phyloP scores from a whole-genome alignment of 2,888 invertebrate genomes.

The Brenthis daphne region DNA sequence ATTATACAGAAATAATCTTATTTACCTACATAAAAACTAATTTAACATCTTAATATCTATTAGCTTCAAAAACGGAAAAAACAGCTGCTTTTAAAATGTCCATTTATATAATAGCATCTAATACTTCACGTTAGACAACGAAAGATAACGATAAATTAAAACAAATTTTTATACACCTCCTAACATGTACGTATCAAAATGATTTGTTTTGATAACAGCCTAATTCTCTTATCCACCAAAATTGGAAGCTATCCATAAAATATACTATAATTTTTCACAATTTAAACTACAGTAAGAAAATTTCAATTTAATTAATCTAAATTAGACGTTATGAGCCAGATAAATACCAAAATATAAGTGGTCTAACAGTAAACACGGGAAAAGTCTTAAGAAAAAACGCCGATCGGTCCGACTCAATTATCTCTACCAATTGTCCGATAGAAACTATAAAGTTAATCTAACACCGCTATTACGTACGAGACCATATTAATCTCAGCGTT shows the following conservation, averaged over 20 bases:
- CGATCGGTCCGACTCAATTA: constrained; percentile 71
- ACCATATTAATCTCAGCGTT: constrained; percentile 80
- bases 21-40: no score
- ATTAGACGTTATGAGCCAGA: constrained; percentile 25
- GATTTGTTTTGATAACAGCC: constrained; percentile 10
- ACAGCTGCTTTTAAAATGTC: no score
- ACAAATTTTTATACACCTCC: background rate
- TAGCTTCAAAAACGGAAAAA: no score
- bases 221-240: background rate
- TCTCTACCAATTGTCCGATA: constrained; percentile 78
- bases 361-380: constrained; percentile 63
- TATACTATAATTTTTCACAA: constrained; percentile 12
- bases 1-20: no score
- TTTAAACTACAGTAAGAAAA: constrained; percentile 14
- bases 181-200: constrained; percentile 5
- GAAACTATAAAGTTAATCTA: constrained; percentile 78
- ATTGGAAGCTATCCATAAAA: constrained; percentile 9
- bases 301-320: constrained; percentile 31
- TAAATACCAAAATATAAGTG: constrained; percentile 5
- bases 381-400: constrained; percentile 56
- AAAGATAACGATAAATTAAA: constrained; percentile 13
- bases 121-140: no score
- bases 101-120: no score
- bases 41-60: no score
- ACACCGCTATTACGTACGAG: constrained; percentile 75